Base-by-base conservation (phyloP, 2,888 invertebrate species). In the Rotaria macrura region DNA sequence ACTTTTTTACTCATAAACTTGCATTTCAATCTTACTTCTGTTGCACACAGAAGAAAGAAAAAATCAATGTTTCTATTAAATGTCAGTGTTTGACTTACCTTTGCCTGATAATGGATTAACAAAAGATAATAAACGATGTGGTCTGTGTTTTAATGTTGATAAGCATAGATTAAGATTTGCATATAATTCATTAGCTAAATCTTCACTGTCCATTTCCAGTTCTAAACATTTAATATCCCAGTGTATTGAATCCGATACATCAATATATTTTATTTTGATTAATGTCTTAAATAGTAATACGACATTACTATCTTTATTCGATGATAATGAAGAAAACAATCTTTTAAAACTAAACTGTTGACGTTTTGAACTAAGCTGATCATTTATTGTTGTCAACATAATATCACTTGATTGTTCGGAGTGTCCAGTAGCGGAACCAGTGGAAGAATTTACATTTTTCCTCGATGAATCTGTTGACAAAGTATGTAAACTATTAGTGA, bases 91-190 rank as follows among this genome's bases (percentile, higher is more conserved):
- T 47, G 47, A 47, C 25, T 0, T 79, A 79, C 79, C 79, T 79
- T 79, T 79, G 23, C 79, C 79, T 2, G 43, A 79, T 79, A 79
- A 79, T 43, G 79, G 79, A 79, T 79, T 79, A 79, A 79, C 79
- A 79, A 79, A 79, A n/a, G 40, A 40, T 79, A 79, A 79, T 34
- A 79, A 79, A 40, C 43, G 79, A 43, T 43, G 40, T 43, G 79
- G 79, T 43, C 79, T 17, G 25, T 79, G 43, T 79, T 5, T 79
- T 40, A 79, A 43, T 43, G 14, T 79, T n/a, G 43, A 43, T 79
- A 79, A 43, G 43, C 79, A 79, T 43, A n/a, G 12, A 79, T 40
- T 79, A 14, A 79, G 43, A 43, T 79, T 40, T 25, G n/a, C 0
- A 79, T 43, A 79, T n/a, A 79, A 79, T 43, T 43, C 43, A 43